Percentiles rank a stretch among this genome's conserved stretches.
Conservation (phyloP, 2,113 vertebrate genomes). For the Malaclemys terrapin region DNA sequence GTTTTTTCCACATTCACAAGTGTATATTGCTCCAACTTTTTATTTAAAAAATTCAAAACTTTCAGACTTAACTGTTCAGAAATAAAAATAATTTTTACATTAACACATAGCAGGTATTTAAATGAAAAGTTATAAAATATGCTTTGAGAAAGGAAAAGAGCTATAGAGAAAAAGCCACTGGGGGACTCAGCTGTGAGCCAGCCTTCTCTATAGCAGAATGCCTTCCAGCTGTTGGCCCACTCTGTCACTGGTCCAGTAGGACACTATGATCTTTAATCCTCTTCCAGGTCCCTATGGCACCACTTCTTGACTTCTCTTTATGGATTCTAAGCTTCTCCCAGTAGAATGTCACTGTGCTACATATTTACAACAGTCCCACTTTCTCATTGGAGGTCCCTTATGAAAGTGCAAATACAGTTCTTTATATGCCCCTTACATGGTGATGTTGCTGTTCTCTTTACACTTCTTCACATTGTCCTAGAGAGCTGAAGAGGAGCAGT, state of each 20-base stretch:
- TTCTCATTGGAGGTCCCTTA: not conserved
- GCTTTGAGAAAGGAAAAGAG: not conserved
- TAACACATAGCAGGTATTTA: not conserved
- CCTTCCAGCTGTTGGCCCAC: not conserved
- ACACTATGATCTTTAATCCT: not conserved
- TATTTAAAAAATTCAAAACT: accelerated
- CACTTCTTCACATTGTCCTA: not conserved
- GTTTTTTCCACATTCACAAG: not conserved
- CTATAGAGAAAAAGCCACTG: not conserved
- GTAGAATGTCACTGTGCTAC: not conserved
- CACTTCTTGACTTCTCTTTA: not conserved
- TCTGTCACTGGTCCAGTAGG: not conserved
- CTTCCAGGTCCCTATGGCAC: not conserved
- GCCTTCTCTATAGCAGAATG: not conserved
- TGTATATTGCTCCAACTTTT: not conserved
- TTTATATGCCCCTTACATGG: not conserved
- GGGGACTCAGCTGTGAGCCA: not conserved
- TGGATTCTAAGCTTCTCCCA: not conserved
- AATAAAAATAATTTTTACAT: not conserved
- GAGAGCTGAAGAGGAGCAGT: not conserved
- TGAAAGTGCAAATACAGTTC: not conserved
- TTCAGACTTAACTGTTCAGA: not conserved
- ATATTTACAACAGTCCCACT: not conserved
- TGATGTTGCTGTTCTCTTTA: not conserved
- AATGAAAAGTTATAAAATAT: not conserved